Percentiles rank a stretch among this genome's conserved stretches.
Evolutionary conservation across 2,888 invertebrate species (phyloP).

Genomic region (Drosophila mayaguana): DNA sequence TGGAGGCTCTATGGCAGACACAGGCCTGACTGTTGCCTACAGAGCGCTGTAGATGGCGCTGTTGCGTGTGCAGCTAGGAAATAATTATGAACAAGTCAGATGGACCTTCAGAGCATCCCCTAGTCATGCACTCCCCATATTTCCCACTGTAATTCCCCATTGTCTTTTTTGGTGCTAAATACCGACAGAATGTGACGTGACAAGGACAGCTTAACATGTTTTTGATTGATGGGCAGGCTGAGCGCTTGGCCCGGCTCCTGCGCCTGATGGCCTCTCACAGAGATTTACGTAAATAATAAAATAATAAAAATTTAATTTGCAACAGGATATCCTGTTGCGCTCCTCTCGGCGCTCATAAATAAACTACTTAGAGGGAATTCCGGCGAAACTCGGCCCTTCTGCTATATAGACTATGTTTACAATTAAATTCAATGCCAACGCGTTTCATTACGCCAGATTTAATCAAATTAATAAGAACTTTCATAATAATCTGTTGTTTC

Average conservation of each 20-base stretch:
- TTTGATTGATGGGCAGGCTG: constrained; percentile 72
- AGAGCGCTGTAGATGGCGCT: not conserved
- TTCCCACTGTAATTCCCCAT: not conserved
- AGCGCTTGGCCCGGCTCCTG: constrained; percentile 7
- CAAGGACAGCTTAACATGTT: constrained; percentile 27
- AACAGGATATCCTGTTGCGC: constrained; percentile 70
- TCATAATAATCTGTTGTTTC: constrained; percentile 6
- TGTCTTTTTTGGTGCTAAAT: constrained; percentile 42
- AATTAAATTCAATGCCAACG: not conserved
- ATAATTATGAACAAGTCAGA: too few species aligned
- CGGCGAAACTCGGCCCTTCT: not conserved
- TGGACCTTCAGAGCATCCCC: not conserved
- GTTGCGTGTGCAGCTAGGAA: not conserved
- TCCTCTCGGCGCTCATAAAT: constrained; percentile 10
- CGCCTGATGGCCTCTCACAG: constrained; percentile 7
- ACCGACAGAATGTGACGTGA: constrained; percentile 34
- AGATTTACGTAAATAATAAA: constrained; percentile 8
- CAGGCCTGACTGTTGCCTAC: not conserved
- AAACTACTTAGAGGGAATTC: constrained; percentile 2
- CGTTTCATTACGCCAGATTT: not conserved
- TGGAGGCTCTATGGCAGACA: not conserved
- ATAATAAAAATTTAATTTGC: constrained; percentile 52
- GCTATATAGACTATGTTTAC: not conserved
- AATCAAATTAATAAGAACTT: constrained; percentile 5
- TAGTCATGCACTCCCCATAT: not conserved